Evolutionary conservation across 2,888 invertebrate species (phyloP).

Genomic region (Beris morrisii): DNA sequence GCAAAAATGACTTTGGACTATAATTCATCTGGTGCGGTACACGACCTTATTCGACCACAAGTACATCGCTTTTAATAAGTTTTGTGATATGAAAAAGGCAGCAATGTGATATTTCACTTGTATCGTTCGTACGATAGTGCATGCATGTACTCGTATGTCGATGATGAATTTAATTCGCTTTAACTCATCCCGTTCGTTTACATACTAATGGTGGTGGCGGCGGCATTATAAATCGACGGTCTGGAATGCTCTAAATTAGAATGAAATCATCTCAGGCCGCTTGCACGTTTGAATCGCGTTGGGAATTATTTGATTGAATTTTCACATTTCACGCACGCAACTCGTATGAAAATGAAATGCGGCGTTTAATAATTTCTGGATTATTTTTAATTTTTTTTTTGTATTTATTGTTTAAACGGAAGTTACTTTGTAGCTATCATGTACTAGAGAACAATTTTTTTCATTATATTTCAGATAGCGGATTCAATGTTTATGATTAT

Average conservation of each 20-base stretch:
- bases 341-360: constrained; percentile 7
- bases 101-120: constrained; percentile 10
- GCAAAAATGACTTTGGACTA: constrained; percentile 12
- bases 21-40: background rate
- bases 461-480: too few species aligned
- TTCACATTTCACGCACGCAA: constrained; percentile 14
- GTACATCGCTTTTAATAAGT: too few species aligned
- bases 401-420: too few species aligned
- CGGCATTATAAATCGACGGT: constrained; percentile 7
- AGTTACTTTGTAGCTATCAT: too few species aligned
- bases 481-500: too few species aligned
- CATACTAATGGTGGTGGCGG: constrained; percentile 1
- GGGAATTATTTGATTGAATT: constrained; percentile 26
- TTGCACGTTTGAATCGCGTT: background rate
- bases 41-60: background rate
- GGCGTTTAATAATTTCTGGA: too few species aligned
- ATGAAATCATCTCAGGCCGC: constrained; percentile 23
- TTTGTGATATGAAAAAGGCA: background rate
- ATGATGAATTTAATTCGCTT: constrained; percentile 24
- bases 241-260: constrained; percentile 11
- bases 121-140: background rate
- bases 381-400: too few species aligned
- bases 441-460: too few species aligned
- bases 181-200: constrained; percentile 13
- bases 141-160: constrained; percentile 13